A percentile compares a stretch with the other conserved stretches of the same genome.
Evolutionary conservation across 2,113 vertebrate species (phyloP).

Genomic region (Paracanthobrama guichenoti): DNA sequence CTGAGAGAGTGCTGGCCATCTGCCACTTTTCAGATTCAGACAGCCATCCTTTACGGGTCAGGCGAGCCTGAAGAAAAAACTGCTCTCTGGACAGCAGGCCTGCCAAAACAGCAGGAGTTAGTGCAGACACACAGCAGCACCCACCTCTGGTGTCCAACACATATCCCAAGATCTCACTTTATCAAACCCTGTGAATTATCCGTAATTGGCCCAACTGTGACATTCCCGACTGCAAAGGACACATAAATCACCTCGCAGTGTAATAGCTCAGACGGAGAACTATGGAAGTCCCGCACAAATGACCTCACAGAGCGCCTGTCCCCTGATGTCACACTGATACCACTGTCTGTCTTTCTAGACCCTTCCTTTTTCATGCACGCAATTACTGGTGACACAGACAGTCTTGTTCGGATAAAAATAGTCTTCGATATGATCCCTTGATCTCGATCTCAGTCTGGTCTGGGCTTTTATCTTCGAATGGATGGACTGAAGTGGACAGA

Average conservation of each 20-base stretch:
- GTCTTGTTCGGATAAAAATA: slow-evolving; percentile 20
- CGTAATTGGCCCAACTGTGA: slow-evolving; percentile 61
- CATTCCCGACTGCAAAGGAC: slow-evolving; percentile 47
- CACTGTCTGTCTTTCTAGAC: background rate
- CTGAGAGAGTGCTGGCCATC: slow-evolving; percentile 60
- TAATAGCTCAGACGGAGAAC: slow-evolving; percentile 59
- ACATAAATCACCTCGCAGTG: slow-evolving; percentile 61
- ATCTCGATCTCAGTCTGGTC: slow-evolving; percentile 11
- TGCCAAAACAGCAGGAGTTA: slow-evolving; percentile 44
- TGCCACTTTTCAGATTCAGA: slow-evolving; percentile 57
- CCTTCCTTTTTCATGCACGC: background rate
- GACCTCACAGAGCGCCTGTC: slow-evolving; percentile 45
- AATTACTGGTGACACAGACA: slow-evolving; percentile 28
- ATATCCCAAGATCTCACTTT: slow-evolving; percentile 40
- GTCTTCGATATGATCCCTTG: slow-evolving; percentile 4
- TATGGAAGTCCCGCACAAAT: slow-evolving; percentile 38
- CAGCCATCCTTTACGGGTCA: slow-evolving; percentile 48
- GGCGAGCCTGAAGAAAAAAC: slow-evolving; percentile 20
- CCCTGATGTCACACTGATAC: slow-evolving; percentile 32
- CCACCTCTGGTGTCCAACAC: slow-evolving; percentile 1
- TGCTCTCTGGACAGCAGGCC: slow-evolving; percentile 27
- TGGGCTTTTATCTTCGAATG: slow-evolving; percentile 1
- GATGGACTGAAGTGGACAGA: slow-evolving; percentile 5
- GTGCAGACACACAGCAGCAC: slow-evolving; percentile 30
- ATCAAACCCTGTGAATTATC: slow-evolving; percentile 58